A percentile compares a stretch with the other conserved stretches of the same genome.
Conservation (phyloP, 2,797 vertebrate genomes). For the Todus mexicanus region DNA sequence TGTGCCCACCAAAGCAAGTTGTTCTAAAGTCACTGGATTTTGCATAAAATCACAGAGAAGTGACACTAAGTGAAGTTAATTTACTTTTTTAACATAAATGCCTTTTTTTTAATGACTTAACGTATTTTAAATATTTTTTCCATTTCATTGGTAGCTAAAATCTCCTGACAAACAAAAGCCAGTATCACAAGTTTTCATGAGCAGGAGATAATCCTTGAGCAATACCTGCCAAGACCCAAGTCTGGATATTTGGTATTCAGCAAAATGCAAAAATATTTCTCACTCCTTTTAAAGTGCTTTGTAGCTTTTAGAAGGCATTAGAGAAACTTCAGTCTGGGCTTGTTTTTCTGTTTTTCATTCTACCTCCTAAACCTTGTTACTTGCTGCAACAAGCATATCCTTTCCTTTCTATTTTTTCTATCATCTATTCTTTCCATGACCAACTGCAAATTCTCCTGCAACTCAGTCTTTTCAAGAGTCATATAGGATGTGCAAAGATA, state of each 20-base stretch:
- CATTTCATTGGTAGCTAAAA: neutral
- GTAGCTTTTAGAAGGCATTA: neutral
- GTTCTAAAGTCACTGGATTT: neutral
- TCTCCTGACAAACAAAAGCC: neutral
- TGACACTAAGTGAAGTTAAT: neutral
- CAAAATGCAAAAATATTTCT: neutral
- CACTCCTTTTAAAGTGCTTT: neutral
- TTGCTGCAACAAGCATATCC: neutral
- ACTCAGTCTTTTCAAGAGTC: neutral
- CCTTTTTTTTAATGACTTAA: neutral
- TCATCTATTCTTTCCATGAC: neutral
- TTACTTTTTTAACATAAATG: neutral
- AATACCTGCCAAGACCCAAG: neutral
- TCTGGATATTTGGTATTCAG: neutral
- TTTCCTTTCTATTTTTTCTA: neutral
- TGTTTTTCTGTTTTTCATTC: neutral
- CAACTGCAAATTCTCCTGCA: neutral
- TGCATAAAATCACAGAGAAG: neutral
- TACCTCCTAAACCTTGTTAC: neutral
- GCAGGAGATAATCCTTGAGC: neutral
- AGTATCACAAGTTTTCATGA: neutral
- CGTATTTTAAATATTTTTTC: neutral
- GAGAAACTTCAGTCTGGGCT: neutral
- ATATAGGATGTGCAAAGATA: neutral
- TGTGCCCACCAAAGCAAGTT: neutral